Evolutionary conservation across 1,140 invertebrate species (phyloP).

Genomic region (Nasonia vitripennis): DNA sequence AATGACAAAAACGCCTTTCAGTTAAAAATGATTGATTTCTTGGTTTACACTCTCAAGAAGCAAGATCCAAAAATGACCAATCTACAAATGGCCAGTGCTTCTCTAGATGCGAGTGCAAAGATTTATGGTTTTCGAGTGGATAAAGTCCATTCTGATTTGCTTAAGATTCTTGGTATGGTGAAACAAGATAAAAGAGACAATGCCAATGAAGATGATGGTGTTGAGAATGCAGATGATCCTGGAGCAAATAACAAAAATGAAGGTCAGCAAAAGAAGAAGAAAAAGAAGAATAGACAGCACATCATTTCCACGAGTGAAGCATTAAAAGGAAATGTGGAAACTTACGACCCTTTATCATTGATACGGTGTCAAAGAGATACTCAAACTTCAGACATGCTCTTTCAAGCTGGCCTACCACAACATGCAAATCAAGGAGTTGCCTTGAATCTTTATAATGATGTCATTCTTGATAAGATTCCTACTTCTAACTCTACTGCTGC

Average conservation of each 20-base stretch:
- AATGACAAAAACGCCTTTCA: conserved; percentile 90
- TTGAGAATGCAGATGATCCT: conserved; percentile 58
- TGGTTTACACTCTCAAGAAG: conserved; percentile 82
- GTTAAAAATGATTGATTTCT: conserved; percentile 88
- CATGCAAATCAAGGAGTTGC: conserved; percentile 60
- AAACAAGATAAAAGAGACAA: conserved; percentile 75
- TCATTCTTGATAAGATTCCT: conserved; percentile 55
- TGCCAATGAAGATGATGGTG: conserved; percentile 62
- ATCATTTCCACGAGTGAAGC: conserved; percentile 70
- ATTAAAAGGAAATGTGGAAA: conserved; percentile 69
- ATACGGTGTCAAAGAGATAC: conserved; percentile 64
- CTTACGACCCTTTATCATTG: conserved; percentile 60
- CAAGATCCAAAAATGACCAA: conserved; percentile 82
- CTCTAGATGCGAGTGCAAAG: conserved; percentile 88
- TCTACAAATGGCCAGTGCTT: conserved; percentile 85
- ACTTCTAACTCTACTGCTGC: not conserved
- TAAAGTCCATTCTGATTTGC: conserved; percentile 83
- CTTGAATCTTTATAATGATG: conserved; percentile 60
- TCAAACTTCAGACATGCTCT: conserved; percentile 67
- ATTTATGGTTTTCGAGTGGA: conserved; percentile 90
- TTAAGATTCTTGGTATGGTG: conserved; percentile 84
- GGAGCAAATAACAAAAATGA: conserved; percentile 58
- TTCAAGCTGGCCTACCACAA: conserved; percentile 64
- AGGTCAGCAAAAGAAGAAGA: conserved; percentile 62
- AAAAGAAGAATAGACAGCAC: conserved; percentile 61